A percentile compares a stretch with the other conserved stretches of the same genome.
phyloP scores from a whole-genome alignment of 64 coral and sea anemone genomes.

The Exaiptasia diaphana region DNA sequence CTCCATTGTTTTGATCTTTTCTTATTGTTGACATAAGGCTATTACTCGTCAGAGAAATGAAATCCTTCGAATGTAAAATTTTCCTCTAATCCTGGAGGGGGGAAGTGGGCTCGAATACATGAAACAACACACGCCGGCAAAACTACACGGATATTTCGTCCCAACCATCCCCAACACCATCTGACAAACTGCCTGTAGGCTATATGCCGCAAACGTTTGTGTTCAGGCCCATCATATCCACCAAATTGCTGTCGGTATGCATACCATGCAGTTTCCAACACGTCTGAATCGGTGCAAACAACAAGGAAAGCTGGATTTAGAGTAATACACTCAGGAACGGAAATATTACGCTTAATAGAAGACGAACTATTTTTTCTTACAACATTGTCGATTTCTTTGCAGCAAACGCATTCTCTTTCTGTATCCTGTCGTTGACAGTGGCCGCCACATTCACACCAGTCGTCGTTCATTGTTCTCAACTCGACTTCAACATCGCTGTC shows the following conservation, averaged over 20 bases:
- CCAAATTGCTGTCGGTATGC: slow-evolving; percentile 5
- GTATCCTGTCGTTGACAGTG: not conserved
- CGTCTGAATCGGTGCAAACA: not conserved
- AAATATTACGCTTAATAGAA: not conserved
- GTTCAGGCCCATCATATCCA: slow-evolving; percentile 23
- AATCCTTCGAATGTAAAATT: slow-evolving; percentile 33
- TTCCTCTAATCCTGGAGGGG: slow-evolving; percentile 1
- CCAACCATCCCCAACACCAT: slow-evolving; percentile 22
- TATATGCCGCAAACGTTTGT: slow-evolving; percentile 22
- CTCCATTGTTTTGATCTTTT: no score
- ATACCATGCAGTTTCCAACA: not conserved
- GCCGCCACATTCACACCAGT: not conserved
- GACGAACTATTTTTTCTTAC: not conserved
- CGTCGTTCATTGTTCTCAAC: not conserved
- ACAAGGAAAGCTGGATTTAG: not conserved
- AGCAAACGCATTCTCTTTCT: not conserved
- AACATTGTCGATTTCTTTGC: not conserved
- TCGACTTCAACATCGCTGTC: not conserved
- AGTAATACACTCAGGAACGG: not conserved
- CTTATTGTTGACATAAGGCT: no score
- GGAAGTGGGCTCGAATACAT: slow-evolving; percentile 17
- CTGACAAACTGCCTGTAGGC: slow-evolving; percentile 11
- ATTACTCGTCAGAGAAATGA: slow-evolving; percentile 11
- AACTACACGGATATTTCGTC: slow-evolving; percentile 3
- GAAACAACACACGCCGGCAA: slow-evolving; percentile 16